phyloP scores from a whole-genome alignment of 2,113 vertebrate genomes.

The Pterophyllum scalare region DNA sequence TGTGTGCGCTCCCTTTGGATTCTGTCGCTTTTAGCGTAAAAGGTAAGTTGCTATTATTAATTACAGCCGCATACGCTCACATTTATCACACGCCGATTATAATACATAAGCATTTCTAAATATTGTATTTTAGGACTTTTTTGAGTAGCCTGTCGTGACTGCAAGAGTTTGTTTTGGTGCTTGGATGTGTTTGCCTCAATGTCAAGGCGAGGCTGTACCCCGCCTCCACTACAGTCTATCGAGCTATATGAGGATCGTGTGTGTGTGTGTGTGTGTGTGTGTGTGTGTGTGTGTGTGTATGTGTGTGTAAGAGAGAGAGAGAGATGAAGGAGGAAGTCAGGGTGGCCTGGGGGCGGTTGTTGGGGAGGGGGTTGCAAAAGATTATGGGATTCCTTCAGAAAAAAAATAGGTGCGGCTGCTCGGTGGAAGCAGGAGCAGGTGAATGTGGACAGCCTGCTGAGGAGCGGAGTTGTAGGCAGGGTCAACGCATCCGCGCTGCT shows the following conservation, averaged over 20 bases:
- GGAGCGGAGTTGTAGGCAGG: neutral
- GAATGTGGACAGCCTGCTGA: constrained; percentile 4
- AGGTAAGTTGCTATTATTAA: constrained; percentile 24
- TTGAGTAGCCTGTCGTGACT: neutral
- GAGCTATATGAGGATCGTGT: neutral
- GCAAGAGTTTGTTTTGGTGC: constrained; percentile 48
- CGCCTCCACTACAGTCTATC: neutral
- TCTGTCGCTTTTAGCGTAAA: neutral
- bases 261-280: neutral
- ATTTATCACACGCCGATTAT: no score
- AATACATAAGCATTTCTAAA: no score
- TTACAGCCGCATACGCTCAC: no score
- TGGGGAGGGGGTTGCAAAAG: neutral
- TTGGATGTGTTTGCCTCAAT: constrained; percentile 49
- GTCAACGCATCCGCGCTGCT: neutral
- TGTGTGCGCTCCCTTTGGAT: constrained; percentile 18
- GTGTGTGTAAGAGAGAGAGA: neutral
- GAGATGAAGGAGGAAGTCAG: neutral
- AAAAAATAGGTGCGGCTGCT: neutral
- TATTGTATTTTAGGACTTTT: neutral
- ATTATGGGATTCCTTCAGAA: constrained; percentile 55
- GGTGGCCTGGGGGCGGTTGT: no score
- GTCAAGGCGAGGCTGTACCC: constrained; percentile 64
- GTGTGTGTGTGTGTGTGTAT: neutral
- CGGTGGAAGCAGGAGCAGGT: neutral